These are phyloP conservation scores for Idaea aversata DNA, from an alignment of 2,888 invertebrate genomes.

Conservation along the genomic window DNA sequence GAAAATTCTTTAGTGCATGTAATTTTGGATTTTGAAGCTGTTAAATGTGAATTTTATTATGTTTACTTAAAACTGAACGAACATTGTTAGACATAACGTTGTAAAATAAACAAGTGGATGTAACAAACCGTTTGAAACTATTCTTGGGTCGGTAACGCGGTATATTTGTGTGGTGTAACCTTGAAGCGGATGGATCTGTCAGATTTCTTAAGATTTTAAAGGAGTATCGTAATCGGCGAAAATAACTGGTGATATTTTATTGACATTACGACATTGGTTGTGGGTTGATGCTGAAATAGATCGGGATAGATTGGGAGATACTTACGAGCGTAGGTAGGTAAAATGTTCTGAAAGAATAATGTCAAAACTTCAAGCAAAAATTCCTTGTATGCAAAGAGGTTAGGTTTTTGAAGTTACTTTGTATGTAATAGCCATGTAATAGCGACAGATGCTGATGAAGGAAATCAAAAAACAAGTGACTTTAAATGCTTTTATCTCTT, in stretches of 20 bases:
- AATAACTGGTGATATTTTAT: slow-evolving; percentile 78
- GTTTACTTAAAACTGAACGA: slow-evolving; percentile 19
- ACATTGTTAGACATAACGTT: slow-evolving; percentile 13
- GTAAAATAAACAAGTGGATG: slow-evolving; percentile 39
- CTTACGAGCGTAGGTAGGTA: slow-evolving; percentile 49
- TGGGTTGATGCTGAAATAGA: slow-evolving; percentile 60
- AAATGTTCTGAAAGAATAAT: slow-evolving; percentile 27
- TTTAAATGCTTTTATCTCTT: too few species aligned
- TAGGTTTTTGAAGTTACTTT: too few species aligned
- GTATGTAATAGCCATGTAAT: too few species aligned
- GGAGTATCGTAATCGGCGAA: slow-evolving; percentile 74
- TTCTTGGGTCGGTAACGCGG: slow-evolving; percentile 64
- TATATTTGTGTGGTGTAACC: slow-evolving; percentile 58
- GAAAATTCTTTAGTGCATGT: not conserved
- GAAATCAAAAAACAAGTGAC: too few species aligned
- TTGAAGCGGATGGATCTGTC: slow-evolving; percentile 60
- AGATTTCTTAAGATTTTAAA: slow-evolving; percentile 49
- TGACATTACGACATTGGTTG: slow-evolving; percentile 74
- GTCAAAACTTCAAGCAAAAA: not conserved
- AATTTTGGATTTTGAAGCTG: not conserved
- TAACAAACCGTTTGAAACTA: slow-evolving; percentile 37
- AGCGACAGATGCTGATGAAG: too few species aligned
- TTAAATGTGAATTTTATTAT: slow-evolving; percentile 4
- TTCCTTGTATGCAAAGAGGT: too few species aligned
- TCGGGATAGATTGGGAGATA: slow-evolving; percentile 61